Percentiles rank a stretch among this genome's conserved stretches.
phyloP scores from a whole-genome alignment of 2,888 invertebrate genomes.

The Lepidocyrtinus sp. region DNA sequence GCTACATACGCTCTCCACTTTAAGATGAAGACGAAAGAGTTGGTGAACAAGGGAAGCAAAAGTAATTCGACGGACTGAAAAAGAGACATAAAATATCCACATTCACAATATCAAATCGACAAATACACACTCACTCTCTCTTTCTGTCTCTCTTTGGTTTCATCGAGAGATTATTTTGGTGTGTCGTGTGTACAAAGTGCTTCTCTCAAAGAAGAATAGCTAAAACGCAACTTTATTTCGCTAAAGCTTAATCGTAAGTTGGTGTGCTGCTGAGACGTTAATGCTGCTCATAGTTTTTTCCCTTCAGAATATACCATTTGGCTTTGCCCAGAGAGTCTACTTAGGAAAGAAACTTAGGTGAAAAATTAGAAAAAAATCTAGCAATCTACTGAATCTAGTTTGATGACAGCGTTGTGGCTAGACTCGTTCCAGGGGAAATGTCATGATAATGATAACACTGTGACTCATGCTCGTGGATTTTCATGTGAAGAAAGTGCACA shows the following conservation, averaged over 20 bases:
- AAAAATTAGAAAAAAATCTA: too few relatives aligned
- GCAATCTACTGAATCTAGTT: too few relatives aligned
- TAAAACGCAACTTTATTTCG: not conserved
- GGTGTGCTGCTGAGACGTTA: too few relatives aligned
- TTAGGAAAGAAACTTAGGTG: too few relatives aligned
- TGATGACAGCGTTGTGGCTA: too few relatives aligned
- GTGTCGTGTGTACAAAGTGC: not conserved
- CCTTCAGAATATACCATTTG: not conserved
- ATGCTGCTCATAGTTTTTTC: not conserved
- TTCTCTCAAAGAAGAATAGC: not conserved
- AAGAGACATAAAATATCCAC: constrained; percentile 53
- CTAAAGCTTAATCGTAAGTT: too few relatives aligned
- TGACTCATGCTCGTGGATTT: too few relatives aligned
- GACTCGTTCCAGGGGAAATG: too few relatives aligned
- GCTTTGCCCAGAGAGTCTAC: too few relatives aligned
- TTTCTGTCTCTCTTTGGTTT: not conserved
- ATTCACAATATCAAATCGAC: not conserved
- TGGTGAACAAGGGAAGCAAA: constrained; percentile 7
- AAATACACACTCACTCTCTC: constrained; percentile 9
- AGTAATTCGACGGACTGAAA: constrained; percentile 32
- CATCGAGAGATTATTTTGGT: not conserved
- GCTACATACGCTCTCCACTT: constrained; percentile 5
- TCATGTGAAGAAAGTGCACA: too few relatives aligned
- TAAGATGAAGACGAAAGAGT: constrained; percentile 34
- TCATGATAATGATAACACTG: too few relatives aligned